Percentiles rank a stretch among this genome's conserved stretches.
These are phyloP conservation scores for Erannis defoliaria DNA, from an alignment of 2,888 invertebrate species.

Conservation along the genomic window DNA sequence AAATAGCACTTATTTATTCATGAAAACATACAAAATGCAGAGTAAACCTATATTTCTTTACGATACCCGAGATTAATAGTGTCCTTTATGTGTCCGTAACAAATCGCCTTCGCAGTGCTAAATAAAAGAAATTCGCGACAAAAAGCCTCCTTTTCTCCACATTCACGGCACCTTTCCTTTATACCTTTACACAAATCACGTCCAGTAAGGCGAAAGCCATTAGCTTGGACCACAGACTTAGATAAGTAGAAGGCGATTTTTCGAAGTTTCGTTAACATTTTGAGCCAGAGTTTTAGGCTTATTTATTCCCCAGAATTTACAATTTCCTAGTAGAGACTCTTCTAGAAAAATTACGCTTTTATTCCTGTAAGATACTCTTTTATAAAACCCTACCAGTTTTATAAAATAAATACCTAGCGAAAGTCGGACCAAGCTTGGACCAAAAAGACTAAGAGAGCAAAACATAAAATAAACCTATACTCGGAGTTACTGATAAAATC, in stretches of 20 bases:
- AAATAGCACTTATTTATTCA: conserved; percentile 3
- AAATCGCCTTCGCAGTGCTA: conserved; percentile 18
- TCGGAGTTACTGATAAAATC: too few relatives aligned
- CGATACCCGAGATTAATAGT: conserved; percentile 28
- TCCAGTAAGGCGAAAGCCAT: conserved; percentile 32
- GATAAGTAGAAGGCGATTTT: neutral
- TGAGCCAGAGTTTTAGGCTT: too few relatives aligned
- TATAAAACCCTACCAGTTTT: too few relatives aligned
- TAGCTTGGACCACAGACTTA: conserved; percentile 8
- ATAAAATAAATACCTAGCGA: too few relatives aligned
- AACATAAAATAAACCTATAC: too few relatives aligned
- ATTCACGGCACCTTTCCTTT: conserved; percentile 32
- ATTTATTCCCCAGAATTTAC: too few relatives aligned
- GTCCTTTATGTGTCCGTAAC: conserved; percentile 23
- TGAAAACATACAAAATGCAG: conserved; percentile 12
- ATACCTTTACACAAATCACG: conserved; percentile 33
- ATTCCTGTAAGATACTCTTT: too few relatives aligned
- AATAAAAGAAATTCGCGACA: conserved; percentile 34
- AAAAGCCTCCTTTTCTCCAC: conserved; percentile 25
- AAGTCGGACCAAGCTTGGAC: too few relatives aligned
- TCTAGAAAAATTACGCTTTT: too few relatives aligned
- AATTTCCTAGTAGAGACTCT: too few relatives aligned
- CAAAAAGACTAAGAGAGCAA: too few relatives aligned
- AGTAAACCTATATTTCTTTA: conserved; percentile 13
- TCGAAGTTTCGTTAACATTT: neutral